Percentiles rank a stretch among this genome's conserved stretches.
These are phyloP conservation scores for Myotis planiceps DNA, from an alignment of 2,797 vertebrate genomes.

Conservation along the genomic window DNA sequence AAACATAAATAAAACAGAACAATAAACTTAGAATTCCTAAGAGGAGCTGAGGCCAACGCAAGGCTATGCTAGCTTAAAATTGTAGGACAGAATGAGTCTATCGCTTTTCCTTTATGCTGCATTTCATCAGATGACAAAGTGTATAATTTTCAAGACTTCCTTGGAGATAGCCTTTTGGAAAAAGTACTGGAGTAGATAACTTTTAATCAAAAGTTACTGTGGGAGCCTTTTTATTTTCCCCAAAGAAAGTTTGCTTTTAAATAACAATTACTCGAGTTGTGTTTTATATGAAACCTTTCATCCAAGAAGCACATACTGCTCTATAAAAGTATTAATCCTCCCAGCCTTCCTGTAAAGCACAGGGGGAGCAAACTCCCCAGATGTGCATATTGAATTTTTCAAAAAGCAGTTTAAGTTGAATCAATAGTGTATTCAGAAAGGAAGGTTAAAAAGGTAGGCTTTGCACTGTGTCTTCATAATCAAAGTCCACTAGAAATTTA, in stretches of 20 bases:
- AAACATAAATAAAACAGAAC: constrained; percentile 1
- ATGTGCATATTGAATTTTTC: constrained; percentile 76
- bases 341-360: constrained; percentile 67
- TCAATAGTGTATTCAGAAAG: constrained; percentile 80
- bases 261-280: constrained; percentile 69
- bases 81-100: background rate
- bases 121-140: constrained; percentile 31
- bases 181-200: constrained; percentile 42
- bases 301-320: constrained; percentile 53
- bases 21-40: background rate
- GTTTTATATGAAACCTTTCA: constrained; percentile 68
- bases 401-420: constrained; percentile 75
- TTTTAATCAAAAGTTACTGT: constrained; percentile 75
- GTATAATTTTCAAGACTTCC: constrained; percentile 49
- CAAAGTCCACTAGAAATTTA: constrained; percentile 75
- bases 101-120: background rate
- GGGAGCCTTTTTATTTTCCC: constrained; percentile 29
- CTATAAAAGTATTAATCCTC: constrained; percentile 69
- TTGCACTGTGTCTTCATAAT: constrained; percentile 78
- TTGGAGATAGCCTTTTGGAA: constrained; percentile 57
- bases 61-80: constrained; percentile 10
- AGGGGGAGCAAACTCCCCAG: constrained; percentile 68
- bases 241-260: constrained; percentile 74
- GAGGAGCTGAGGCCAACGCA: constrained; percentile 11
- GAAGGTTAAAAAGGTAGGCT: constrained; percentile 73